A percentile compares a stretch with the other conserved stretches of the same genome.
Conservation (phyloP, 1,140 invertebrate species). For the Lerema accius region DNA sequence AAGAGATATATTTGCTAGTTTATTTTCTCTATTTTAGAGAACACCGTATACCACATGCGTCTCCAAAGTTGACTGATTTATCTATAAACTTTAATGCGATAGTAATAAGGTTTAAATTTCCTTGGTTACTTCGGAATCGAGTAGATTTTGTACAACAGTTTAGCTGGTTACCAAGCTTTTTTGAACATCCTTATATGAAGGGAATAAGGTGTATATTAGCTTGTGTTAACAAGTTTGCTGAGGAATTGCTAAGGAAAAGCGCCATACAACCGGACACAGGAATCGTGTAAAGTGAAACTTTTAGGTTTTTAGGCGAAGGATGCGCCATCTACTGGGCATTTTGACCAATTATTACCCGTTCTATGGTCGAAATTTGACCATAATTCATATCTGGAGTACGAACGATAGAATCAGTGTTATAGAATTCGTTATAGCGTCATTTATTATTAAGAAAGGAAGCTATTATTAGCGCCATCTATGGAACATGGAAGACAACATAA, state of each 20-base stretch:
- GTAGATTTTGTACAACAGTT: slow-evolving; percentile 4
- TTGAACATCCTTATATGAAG: slow-evolving; percentile 8
- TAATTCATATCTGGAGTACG: too few relatives aligned
- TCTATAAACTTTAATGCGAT: too few relatives aligned
- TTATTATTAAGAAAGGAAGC: too few relatives aligned
- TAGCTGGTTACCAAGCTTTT: too few relatives aligned
- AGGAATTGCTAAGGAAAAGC: slow-evolving; percentile 68
- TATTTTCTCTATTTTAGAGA: too few relatives aligned
- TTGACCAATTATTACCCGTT: slow-evolving; percentile 42
- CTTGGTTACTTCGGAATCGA: slow-evolving; percentile 1
- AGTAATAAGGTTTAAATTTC: slow-evolving; percentile 32
- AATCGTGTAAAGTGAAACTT: slow-evolving; percentile 70
- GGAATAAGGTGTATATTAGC: slow-evolving; percentile 23
- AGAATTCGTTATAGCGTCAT: too few relatives aligned
- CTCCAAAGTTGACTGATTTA: too few relatives aligned
- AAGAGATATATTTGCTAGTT: not conserved
- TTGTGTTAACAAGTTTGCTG: slow-evolving; percentile 10
- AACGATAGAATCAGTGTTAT: too few relatives aligned
- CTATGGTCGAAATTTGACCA: too few relatives aligned
- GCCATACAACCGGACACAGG: slow-evolving; percentile 70
- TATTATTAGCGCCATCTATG: too few relatives aligned
- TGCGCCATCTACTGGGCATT: slow-evolving; percentile 50
- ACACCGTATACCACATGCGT: slow-evolving; percentile 19
- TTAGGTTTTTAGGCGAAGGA: slow-evolving; percentile 66
- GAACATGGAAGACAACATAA: too few relatives aligned